Evolutionary conservation across 2,888 invertebrate species (phyloP), one percentile per base, ranked within the genome.

Genomic region (Chaetogeoica ovagalla): DNA sequence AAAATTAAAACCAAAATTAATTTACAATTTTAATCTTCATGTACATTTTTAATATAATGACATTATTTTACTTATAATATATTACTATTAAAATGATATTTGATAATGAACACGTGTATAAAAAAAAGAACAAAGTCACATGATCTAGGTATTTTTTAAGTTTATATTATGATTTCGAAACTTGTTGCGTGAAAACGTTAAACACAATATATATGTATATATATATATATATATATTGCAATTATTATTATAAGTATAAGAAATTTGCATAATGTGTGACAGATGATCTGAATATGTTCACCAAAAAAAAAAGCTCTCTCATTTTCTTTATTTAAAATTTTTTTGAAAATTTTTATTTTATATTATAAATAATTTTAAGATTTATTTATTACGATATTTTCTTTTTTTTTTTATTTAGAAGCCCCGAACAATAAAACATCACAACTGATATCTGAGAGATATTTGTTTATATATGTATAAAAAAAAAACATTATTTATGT

Each of bases 401-500:
- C n/a, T n/a, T 23, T 57, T 11, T 69, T 77, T 70, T 77, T 77
- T 62, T 77, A 13, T 62, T 62, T 21, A 37, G 60, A 52, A 77
- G 70, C 77, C 48, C 69, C 13, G 77, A 77, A 70, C 77, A 77
- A 77, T 37, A 30, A 77, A 52, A 77, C 77, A 77, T 77, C 77
- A 77, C 77, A 74, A 15, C 69, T 77, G 39, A 39, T n/a, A n/a
- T n/a, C n/a, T n/a, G 4, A 77, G 66, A 76, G 52, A 48, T 70
- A 37, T 71, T 73, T 75, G 68, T 76, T 75, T 75, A 59, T 75
- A 39, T 4, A 30, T 30, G 30, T 30, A 30, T 30, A 30, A 30
- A 30, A 30, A n/a, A 30, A 30, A 30, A 30, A 30, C 30, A 30
- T 30, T 30, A n/a, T n/a, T n/a, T 73, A 57, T 70, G n/a, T 15